These are phyloP conservation scores for Odocoileus hemionus DNA, from an alignment of 2,113 vertebrate genomes.

Conservation along the genomic window DNA sequence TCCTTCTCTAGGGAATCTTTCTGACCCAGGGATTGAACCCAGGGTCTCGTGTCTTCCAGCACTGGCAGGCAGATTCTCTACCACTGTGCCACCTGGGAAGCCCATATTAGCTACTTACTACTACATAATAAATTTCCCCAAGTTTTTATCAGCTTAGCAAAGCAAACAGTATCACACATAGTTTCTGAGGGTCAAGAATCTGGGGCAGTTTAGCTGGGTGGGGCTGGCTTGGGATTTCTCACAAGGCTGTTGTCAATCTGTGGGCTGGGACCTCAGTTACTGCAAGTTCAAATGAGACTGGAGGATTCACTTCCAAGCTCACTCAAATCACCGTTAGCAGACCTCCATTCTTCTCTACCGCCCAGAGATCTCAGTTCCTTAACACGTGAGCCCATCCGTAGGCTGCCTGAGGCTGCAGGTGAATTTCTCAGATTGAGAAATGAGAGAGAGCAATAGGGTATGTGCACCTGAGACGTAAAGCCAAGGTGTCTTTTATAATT, in stretches of 20 bases:
- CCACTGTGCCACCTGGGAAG: neutral
- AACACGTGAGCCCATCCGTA: neutral
- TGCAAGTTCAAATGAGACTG: neutral
- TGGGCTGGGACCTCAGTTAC: neutral
- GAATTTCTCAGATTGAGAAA: neutral
- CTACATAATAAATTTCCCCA: neutral
- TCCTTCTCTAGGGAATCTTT: neutral
- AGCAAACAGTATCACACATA: neutral
- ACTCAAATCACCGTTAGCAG: neutral
- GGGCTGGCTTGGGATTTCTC: neutral
- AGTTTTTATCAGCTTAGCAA: neutral
- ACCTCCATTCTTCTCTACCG: neutral
- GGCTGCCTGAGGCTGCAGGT: neutral
- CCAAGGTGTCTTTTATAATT: neutral
- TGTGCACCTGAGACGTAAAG: neutral
- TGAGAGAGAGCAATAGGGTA: neutral
- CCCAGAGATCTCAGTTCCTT: neutral
- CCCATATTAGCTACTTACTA: neutral
- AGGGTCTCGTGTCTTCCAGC: neutral
- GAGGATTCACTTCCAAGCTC: neutral
- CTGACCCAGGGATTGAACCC: neutral
- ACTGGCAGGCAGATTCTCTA: neutral
- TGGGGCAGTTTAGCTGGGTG: neutral
- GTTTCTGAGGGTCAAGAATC: slow-evolving; percentile 17
- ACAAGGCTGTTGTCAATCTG: neutral